Evolutionary conservation across 2,113 vertebrate genomes (phyloP).

Genomic region (Pollachius pollachius): DNA sequence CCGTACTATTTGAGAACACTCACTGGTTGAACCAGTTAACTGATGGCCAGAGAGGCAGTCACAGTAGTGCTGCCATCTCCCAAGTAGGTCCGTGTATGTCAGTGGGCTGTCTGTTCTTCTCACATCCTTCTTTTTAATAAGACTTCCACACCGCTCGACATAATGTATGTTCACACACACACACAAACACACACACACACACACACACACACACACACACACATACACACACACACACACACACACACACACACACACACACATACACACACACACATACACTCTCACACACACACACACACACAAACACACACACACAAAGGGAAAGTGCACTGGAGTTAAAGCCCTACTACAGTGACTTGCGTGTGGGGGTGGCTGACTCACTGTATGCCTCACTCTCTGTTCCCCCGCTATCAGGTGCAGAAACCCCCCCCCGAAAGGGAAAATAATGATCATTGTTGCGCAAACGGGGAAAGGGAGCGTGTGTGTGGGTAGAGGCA

Average conservation of each 20-base stretch:
- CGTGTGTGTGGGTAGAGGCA: neutral
- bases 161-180: neutral
- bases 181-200: neutral
- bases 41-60: neutral
- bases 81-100: neutral
- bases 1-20: too few species aligned
- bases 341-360: neutral
- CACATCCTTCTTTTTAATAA: neutral
- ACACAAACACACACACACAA: too few species aligned
- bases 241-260: constrained; percentile 1
- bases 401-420: constrained; percentile 43
- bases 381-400: neutral
- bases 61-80: neutral
- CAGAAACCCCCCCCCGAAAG: constrained; percentile 51
- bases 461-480: constrained; percentile 30
- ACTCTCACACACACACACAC: too few species aligned
- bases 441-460: constrained; percentile 57
- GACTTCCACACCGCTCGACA: neutral
- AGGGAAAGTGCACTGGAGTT: neutral
- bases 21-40: neutral
- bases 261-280: neutral
- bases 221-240: neutral
- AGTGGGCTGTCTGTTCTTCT: neutral
- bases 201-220: neutral
- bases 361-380: constrained; percentile 3